Evolutionary conservation across 2,888 invertebrate species (phyloP).

Genomic region (Palloptera scutellata): DNA sequence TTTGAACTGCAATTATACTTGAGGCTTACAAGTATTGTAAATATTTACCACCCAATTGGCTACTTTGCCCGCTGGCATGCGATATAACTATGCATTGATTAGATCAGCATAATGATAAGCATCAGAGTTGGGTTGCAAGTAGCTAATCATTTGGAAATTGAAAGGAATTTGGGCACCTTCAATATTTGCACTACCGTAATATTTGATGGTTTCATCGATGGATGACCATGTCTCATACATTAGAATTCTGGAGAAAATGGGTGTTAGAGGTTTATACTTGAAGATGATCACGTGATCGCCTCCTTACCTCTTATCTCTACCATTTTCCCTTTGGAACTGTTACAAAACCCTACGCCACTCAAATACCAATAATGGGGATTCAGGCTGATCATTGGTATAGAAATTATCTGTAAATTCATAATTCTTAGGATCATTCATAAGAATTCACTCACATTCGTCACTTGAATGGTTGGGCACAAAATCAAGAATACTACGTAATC

Average conservation of each 20-base stretch:
- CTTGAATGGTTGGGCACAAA: slow-evolving; percentile 72
- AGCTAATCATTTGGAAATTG: slow-evolving; percentile 71
- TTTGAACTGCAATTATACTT: not conserved
- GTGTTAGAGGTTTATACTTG: no score
- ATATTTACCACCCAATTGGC: slow-evolving; percentile 72
- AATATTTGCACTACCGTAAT: slow-evolving; percentile 66
- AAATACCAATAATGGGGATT: slow-evolving; percentile 68
- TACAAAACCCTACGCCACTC: slow-evolving; percentile 69
- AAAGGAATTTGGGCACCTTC: slow-evolving; percentile 72
- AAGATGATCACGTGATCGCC: no score
- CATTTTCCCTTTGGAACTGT: slow-evolving; percentile 57
- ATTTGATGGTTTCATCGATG: slow-evolving; percentile 68
- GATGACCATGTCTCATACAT: slow-evolving; percentile 72
- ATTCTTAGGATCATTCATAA: slow-evolving; percentile 65
- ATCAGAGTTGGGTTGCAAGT: slow-evolving; percentile 66
- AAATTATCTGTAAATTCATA: slow-evolving; percentile 68
- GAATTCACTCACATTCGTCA: slow-evolving; percentile 83
- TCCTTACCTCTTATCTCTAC: slow-evolving; percentile 54
- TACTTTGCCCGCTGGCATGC: slow-evolving; percentile 68
- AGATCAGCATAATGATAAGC: slow-evolving; percentile 67
- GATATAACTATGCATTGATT: slow-evolving; percentile 69
- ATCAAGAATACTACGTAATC: slow-evolving; percentile 64
- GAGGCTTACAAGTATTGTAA: no score
- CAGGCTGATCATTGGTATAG: slow-evolving; percentile 70
- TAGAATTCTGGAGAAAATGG: slow-evolving; percentile 65